Conservation (phyloP, 2,797 vertebrate species). For the Argentina silus region DNA sequence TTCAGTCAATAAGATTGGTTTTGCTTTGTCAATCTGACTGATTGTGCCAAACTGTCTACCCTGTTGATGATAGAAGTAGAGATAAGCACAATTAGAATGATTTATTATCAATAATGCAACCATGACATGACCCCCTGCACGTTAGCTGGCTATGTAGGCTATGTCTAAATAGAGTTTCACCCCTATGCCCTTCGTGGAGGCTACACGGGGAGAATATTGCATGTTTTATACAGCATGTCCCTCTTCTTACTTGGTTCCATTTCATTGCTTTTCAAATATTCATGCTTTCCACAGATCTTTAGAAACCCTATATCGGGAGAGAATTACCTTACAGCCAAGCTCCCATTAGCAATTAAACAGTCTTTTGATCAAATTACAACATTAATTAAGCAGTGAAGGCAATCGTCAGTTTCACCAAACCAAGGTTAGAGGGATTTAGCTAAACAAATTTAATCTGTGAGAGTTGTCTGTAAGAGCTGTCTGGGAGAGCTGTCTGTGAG, state of each 20-base stretch:
- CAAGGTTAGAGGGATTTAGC: conserved; percentile 17
- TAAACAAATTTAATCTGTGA: not conserved
- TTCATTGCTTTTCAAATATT: conserved; percentile 54
- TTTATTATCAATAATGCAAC: not conserved
- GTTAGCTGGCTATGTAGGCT: not conserved
- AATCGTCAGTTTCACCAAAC: conserved; percentile 1
- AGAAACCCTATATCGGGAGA: conserved; percentile 51
- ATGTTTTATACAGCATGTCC: not conserved
- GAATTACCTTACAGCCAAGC: conserved; percentile 37
- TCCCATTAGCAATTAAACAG: conserved; percentile 49
- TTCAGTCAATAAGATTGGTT: no score
- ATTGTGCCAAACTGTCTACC: not conserved
- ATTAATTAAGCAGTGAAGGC: conserved; percentile 4
- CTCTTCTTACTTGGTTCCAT: conserved; percentile 13
- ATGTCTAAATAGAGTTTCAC: not conserved
- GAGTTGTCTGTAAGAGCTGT: not conserved
- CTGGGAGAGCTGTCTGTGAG: not conserved
- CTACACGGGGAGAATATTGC: not conserved
- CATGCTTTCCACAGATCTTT: conserved; percentile 28
- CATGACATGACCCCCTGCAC: not conserved
- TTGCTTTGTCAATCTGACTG: no score
- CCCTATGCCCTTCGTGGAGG: not conserved
- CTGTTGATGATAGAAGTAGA: not conserved
- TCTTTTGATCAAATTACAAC: conserved; percentile 51
- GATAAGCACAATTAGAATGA: not conserved